Conservation (phyloP, 2,113 vertebrate genomes). For the Sceloporus tristichus region DNA sequence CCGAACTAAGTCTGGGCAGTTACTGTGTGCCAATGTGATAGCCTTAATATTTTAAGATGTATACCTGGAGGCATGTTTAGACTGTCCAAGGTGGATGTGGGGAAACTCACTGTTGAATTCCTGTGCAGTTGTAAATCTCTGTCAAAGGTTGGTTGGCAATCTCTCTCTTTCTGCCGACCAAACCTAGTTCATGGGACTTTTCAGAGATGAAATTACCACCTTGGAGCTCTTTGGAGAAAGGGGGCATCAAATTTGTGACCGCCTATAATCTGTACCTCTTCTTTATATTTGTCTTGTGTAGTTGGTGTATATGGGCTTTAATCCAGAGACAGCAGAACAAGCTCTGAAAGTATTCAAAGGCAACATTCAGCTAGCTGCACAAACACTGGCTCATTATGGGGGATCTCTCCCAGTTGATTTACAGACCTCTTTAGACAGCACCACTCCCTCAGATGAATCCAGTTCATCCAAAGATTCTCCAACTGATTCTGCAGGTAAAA, state of each 20-base stretch:
- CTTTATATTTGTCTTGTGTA: conserved; percentile 49
- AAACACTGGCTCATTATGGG: conserved; percentile 86
- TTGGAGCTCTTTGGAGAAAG: background rate
- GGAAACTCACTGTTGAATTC: background rate
- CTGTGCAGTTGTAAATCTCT: background rate
- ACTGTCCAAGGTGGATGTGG: background rate
- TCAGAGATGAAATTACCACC: background rate
- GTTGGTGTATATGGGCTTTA: conserved; percentile 90
- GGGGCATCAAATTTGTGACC: too few species aligned
- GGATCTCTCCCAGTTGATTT: conserved; percentile 81
- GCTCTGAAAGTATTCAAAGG: conserved; percentile 84
- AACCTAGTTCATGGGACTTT: background rate
- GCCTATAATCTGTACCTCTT: background rate
- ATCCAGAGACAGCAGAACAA: conserved; percentile 70
- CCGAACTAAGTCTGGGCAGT: background rate
- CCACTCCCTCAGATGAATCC: conserved; percentile 81
- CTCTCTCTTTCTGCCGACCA: background rate
- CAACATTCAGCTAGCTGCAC: conserved; percentile 85
- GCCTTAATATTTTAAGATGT: background rate
- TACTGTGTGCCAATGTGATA: background rate
- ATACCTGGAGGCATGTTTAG: background rate
- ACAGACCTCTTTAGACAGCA: conserved; percentile 60
- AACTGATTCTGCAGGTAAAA: conserved; percentile 78
- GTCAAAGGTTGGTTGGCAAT: background rate
- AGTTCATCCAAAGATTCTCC: conserved; percentile 74